A percentile compares a stretch with the other conserved stretches of the same genome.
These are phyloP conservation scores for Coccyzus lansbergi DNA, from an alignment of 2,797 vertebrate species.

Conservation along the genomic window DNA sequence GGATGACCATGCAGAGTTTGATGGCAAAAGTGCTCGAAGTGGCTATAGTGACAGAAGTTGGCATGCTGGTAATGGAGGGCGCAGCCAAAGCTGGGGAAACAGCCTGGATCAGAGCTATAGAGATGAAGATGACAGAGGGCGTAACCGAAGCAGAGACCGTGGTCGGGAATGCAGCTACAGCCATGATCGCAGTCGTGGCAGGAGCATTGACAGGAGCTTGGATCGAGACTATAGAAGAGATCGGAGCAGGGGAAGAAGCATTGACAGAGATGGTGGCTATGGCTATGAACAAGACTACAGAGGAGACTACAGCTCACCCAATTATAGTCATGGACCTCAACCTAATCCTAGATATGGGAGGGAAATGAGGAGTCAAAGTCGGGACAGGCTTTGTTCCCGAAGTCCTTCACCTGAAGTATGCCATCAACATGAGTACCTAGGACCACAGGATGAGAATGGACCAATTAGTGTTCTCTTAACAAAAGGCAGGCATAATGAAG, in stretches of 20 bases:
- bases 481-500: constrained; percentile 89
- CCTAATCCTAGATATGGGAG: constrained; percentile 65
- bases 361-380: constrained; percentile 77
- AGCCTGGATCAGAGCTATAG: constrained; percentile 72
- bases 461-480: constrained; percentile 88
- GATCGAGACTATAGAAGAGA: constrained; percentile 78
- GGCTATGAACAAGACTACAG: constrained; percentile 76
- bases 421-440: constrained; percentile 40
- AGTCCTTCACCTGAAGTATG: constrained; percentile 80
- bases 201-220: constrained; percentile 81
- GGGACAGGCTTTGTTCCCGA: constrained; percentile 82
- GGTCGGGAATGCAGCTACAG: constrained; percentile 63
- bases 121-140: constrained; percentile 59
- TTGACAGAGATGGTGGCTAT: constrained; percentile 74
- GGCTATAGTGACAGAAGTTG: constrained; percentile 84
- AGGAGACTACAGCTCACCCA: constrained; percentile 78
- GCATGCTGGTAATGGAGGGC: constrained; percentile 79
- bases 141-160: constrained; percentile 64
- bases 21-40: constrained; percentile 85
- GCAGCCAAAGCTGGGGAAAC: constrained; percentile 81
- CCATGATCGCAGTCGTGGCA: constrained; percentile 74
- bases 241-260: constrained; percentile 78
- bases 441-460: constrained; percentile 72
- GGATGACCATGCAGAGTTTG: constrained; percentile 87
- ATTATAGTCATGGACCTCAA: constrained; percentile 65